Percentiles rank a stretch among this genome's conserved stretches.
phyloP scores from a whole-genome alignment of 2,888 invertebrate species.

The Platynereis dumerilii region DNA sequence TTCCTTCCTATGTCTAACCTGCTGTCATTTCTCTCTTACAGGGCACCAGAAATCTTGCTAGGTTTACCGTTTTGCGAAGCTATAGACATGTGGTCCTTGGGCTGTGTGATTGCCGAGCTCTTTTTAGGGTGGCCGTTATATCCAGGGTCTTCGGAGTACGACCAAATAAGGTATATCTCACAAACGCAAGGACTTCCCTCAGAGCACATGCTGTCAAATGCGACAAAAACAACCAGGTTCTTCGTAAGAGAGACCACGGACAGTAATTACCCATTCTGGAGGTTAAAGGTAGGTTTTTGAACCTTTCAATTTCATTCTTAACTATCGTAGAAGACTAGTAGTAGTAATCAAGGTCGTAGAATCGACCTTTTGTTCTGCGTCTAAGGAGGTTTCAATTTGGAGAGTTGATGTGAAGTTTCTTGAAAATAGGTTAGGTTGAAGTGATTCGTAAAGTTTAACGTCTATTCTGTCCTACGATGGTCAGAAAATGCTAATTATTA shows the following conservation, averaged over 20 bases:
- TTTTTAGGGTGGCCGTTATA: conserved; percentile 99
- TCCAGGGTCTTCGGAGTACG: conserved; percentile 98
- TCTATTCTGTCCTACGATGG: too few species aligned
- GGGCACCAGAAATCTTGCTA: conserved; percentile 67
- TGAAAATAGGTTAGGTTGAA: too few species aligned
- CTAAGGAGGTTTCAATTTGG: too few species aligned
- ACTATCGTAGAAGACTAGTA: not conserved
- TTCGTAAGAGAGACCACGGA: conserved; percentile 88
- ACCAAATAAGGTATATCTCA: conserved; percentile 85
- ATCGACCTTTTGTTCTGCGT: not conserved
- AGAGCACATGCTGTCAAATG: conserved; percentile 95
- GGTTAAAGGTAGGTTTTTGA: conserved; percentile 66
- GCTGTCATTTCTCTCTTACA: conserved; percentile 42
- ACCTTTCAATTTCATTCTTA: not conserved
- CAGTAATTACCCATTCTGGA: conserved; percentile 70
- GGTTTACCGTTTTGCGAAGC: conserved; percentile 98
- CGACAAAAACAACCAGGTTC: conserved; percentile 98
- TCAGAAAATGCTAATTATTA: too few species aligned
- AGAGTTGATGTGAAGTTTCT: too few species aligned
- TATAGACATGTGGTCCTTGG: conserved; percentile 99
- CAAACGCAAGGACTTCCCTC: conserved; percentile 98
- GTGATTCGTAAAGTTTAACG: too few species aligned
- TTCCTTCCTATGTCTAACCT: too few species aligned
- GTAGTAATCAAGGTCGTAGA: not conserved
- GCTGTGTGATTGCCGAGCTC: conserved; percentile 98